Evolutionary conservation across 2,797 vertebrate genomes (phyloP).

Genomic region (Eupleurogrammus muticus): DNA sequence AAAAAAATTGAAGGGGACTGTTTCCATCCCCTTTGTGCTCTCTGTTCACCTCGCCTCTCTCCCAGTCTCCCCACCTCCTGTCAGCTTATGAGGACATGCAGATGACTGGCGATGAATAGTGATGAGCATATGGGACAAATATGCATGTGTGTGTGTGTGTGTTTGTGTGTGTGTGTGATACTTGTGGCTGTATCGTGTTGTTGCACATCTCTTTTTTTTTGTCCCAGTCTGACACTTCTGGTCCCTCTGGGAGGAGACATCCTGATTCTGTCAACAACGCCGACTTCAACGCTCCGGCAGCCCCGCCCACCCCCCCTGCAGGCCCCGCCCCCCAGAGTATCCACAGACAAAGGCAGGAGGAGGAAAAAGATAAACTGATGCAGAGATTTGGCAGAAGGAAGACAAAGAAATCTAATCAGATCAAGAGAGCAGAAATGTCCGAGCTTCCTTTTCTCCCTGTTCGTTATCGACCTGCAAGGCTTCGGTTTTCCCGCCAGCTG

Average conservation of each 20-base stretch:
- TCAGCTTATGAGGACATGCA: constrained; percentile 54
- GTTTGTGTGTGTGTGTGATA: constrained; percentile 7
- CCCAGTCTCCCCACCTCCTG: constrained; percentile 41
- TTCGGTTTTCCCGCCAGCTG: constrained; percentile 39
- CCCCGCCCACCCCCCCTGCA: constrained; percentile 44
- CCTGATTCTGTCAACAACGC: constrained; percentile 76
- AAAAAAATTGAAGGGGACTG: constrained; percentile 5
- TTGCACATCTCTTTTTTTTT: constrained; percentile 47
- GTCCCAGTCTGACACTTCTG: constrained; percentile 48
- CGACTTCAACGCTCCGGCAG: constrained; percentile 48
- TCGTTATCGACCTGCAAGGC: constrained; percentile 21
- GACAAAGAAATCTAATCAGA: constrained; percentile 37
- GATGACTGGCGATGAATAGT: constrained; percentile 72
- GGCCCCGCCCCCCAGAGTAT: constrained; percentile 29
- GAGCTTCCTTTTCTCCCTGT: constrained; percentile 17
- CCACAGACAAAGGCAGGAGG: constrained; percentile 33
- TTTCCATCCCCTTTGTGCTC: not conserved
- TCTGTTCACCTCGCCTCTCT: constrained; percentile 29
- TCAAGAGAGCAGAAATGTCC: constrained; percentile 9
- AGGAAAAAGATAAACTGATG: constrained; percentile 38
- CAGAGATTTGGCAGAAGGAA: constrained; percentile 43
- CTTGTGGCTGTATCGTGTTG: constrained; percentile 20
- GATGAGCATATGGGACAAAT: constrained; percentile 73
- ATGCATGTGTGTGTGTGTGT: constrained; percentile 40
- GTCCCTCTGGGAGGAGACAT: constrained; percentile 70